Conservation (phyloP, 2,113 vertebrate species). For the Pachyramphus minor region DNA sequence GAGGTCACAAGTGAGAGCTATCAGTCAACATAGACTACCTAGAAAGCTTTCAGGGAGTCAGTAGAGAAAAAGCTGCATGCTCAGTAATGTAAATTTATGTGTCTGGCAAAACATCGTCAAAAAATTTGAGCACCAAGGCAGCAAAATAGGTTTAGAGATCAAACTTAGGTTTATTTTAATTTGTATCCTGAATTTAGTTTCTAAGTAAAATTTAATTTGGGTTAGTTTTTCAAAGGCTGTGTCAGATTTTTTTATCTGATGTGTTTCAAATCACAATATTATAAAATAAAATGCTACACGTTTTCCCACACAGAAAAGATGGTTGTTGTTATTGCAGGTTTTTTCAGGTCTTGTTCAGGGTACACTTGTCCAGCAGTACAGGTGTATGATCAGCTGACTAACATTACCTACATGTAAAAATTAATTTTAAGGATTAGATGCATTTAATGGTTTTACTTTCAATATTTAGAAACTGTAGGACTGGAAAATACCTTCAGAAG, state of each 20-base stretch:
- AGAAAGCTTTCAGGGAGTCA: neutral
- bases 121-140: neutral
- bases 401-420: neutral
- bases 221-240: neutral
- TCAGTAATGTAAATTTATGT: neutral
- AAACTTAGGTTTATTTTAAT: neutral
- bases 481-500: neutral
- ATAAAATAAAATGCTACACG: neutral
- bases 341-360: neutral
- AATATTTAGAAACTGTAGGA: neutral
- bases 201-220: neutral
- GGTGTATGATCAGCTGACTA: neutral
- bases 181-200: neutral
- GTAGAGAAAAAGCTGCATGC: neutral
- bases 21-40: neutral
- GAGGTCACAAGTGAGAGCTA: neutral
- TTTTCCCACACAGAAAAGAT: neutral
- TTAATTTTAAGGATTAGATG: neutral
- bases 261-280: neutral
- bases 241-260: neutral
- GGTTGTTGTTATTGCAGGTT: neutral
- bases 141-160: neutral
- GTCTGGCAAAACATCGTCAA: neutral
- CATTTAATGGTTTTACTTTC: neutral
- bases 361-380: neutral